These are phyloP conservation scores for Drosophila paracracens DNA, from an alignment of 2,888 invertebrate genomes.

Conservation along the genomic window DNA sequence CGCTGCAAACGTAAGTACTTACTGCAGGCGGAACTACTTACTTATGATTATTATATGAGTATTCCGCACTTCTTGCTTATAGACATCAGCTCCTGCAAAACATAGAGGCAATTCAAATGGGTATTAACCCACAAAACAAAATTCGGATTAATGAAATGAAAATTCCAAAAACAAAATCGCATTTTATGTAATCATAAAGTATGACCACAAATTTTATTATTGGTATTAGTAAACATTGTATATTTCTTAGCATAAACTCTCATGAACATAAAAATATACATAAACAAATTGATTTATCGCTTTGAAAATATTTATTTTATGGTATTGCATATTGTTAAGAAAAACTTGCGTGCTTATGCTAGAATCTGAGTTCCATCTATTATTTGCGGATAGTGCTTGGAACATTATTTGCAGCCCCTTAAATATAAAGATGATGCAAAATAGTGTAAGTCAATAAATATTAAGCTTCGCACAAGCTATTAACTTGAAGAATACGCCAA, in stretches of 20 bases:
- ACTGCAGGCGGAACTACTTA: conserved; percentile 3
- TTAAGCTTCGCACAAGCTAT: conserved; percentile 4
- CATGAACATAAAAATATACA: background rate
- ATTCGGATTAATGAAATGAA: background rate
- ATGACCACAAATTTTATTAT: background rate
- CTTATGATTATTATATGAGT: background rate
- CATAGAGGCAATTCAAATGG: background rate
- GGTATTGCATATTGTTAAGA: background rate
- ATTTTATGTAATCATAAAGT: background rate
- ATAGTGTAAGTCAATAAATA: conserved; percentile 14
- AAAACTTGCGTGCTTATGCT: background rate
- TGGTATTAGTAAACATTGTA: background rate
- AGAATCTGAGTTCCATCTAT: background rate
- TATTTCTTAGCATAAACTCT: background rate
- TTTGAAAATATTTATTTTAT: background rate
- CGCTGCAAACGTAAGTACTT: conserved; percentile 74
- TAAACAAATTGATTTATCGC: background rate
- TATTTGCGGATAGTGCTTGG: background rate
- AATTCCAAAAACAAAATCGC: background rate
- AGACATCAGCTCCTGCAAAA: background rate
- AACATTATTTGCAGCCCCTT: conserved; percentile 2
- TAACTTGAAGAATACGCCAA: conserved; percentile 24
- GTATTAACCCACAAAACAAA: background rate
- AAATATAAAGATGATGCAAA: background rate
- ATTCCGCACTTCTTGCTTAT: background rate